Evolutionary conservation across 2,797 vertebrate species (phyloP).

Genomic region (Myotis myotis): DNA sequence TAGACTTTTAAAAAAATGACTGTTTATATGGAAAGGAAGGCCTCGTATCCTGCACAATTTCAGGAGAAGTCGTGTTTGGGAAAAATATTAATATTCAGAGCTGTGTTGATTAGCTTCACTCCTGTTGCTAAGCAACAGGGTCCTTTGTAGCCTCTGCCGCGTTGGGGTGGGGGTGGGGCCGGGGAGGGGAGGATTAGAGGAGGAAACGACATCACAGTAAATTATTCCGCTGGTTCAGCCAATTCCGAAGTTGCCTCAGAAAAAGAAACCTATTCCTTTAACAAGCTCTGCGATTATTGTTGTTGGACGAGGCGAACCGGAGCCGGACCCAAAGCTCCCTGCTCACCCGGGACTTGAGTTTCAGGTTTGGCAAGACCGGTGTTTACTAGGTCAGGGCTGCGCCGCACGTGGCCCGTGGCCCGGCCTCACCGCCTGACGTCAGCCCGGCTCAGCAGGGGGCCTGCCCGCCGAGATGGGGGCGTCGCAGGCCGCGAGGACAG

Average conservation of each 20-base stretch:
- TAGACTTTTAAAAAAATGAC: slow-evolving; percentile 68
- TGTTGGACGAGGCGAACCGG: slow-evolving; percentile 54
- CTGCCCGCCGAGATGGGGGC: background rate
- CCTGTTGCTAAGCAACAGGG: slow-evolving; percentile 85
- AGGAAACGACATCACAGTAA: slow-evolving; percentile 60
- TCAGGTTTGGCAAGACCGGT: slow-evolving; percentile 67
- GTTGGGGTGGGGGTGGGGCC: slow-evolving; percentile 55
- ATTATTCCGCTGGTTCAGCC: slow-evolving; percentile 67
- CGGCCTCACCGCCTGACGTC: slow-evolving; percentile 32
- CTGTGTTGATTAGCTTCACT: slow-evolving; percentile 85
- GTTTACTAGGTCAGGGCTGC: slow-evolving; percentile 60
- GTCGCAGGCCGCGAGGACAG: slow-evolving; percentile 17
- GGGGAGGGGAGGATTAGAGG: background rate
- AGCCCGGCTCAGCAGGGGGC: background rate
- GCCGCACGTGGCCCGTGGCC: background rate
- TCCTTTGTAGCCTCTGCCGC: slow-evolving; percentile 79
- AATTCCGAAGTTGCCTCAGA: slow-evolving; percentile 61
- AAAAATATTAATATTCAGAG: slow-evolving; percentile 85
- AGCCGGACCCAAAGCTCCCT: slow-evolving; percentile 29
- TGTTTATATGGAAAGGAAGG: slow-evolving; percentile 76
- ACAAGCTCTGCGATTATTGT: slow-evolving; percentile 63
- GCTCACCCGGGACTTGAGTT: slow-evolving; percentile 63
- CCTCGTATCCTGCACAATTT: slow-evolving; percentile 79
- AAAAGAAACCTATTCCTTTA: slow-evolving; percentile 25
- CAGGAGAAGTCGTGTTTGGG: slow-evolving; percentile 77